Conservation (phyloP, 2,113 vertebrate genomes). For the Amazona vittata region DNA sequence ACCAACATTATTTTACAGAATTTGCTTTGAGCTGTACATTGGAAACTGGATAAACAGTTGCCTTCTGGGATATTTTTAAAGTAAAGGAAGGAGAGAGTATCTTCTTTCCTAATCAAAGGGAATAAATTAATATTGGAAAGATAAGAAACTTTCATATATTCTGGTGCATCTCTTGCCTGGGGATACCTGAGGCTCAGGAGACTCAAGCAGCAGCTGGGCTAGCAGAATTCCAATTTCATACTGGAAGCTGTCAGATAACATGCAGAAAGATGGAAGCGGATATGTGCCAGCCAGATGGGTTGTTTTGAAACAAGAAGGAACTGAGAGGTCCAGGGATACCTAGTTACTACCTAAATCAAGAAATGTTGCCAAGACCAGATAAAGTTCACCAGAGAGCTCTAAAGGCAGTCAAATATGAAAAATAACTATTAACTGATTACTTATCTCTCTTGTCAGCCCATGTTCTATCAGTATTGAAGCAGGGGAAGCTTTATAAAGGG, state of each 20-base stretch:
- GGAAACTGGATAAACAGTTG: background rate
- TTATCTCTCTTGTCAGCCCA: background rate
- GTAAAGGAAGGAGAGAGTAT: background rate
- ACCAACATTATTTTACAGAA: background rate
- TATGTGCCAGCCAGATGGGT: background rate
- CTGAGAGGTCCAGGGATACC: background rate
- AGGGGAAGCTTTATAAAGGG: background rate
- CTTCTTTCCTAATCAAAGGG: constrained; percentile 17
- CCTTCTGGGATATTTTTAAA: background rate
- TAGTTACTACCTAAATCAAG: background rate
- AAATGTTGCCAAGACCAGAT: background rate
- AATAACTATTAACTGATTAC: background rate
- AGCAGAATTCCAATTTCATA: background rate
- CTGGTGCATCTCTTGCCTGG: background rate
- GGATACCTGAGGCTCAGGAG: background rate
- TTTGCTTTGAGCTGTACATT: background rate
- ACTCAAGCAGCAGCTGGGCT: background rate
- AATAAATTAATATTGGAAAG: constrained; percentile 26
- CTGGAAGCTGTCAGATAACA: background rate
- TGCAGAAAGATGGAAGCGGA: background rate
- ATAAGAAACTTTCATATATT: constrained; percentile 18
- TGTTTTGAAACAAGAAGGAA: background rate
- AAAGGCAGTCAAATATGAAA: background rate
- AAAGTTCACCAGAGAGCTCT: background rate
- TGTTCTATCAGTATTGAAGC: background rate